These are phyloP conservation scores for Spodoptera litura DNA, from an alignment of 1,140 invertebrate species.

Conservation along the genomic window DNA sequence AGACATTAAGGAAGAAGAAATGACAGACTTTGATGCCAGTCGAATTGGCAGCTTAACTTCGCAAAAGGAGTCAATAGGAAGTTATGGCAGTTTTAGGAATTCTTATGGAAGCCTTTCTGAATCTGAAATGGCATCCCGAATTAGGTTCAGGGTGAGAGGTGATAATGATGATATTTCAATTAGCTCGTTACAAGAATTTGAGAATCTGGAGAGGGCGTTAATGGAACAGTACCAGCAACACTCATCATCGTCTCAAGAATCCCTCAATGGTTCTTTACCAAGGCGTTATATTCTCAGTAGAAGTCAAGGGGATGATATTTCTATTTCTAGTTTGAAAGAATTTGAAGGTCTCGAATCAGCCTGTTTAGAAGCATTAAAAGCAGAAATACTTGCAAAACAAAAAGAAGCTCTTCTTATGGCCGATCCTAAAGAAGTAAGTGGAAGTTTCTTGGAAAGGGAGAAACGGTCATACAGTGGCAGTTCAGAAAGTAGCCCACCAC, in stretches of 20 bases:
- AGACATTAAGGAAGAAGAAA: slow-evolving; percentile 96
- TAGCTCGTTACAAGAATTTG: slow-evolving; percentile 97
- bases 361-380: slow-evolving; percentile 92
- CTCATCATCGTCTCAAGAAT: slow-evolving; percentile 90
- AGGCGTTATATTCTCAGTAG: slow-evolving; percentile 88
- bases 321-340: slow-evolving; percentile 96
- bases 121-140: slow-evolving; percentile 92
- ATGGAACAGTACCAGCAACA: slow-evolving; percentile 88
- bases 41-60: slow-evolving; percentile 93
- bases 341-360: slow-evolving; percentile 97
- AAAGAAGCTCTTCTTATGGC: slow-evolving; percentile 92
- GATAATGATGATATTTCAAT: slow-evolving; percentile 97
- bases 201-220: slow-evolving; percentile 93
- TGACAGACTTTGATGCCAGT: slow-evolving; percentile 93
- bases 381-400: slow-evolving; percentile 93
- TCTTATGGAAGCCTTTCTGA: slow-evolving; percentile 94
- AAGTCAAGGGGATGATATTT: slow-evolving; percentile 95
- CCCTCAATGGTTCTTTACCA: slow-evolving; percentile 91
- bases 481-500: slow-evolving; percentile 84
- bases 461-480: slow-evolving; percentile 84
- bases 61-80: slow-evolving; percentile 92
- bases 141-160: slow-evolving; percentile 92
- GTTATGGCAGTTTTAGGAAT: slow-evolving; percentile 91
- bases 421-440: slow-evolving; percentile 87
- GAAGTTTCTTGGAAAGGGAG: slow-evolving; percentile 85